Evolutionary conservation across 2,888 invertebrate species (phyloP).

Genomic region (Himalopsyche japonica): DNA sequence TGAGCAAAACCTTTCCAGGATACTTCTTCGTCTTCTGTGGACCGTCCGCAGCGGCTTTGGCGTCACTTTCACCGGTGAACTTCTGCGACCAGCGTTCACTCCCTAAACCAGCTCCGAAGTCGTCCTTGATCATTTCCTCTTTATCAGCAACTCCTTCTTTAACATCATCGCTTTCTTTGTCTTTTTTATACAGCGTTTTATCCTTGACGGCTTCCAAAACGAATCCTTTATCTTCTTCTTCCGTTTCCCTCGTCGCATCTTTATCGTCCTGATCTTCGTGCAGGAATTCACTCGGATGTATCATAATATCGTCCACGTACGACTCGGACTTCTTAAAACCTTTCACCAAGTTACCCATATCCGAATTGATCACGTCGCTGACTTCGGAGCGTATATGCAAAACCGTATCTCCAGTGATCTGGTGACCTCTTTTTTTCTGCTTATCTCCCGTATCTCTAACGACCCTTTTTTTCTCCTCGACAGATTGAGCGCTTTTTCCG

Average conservation of each 20-base stretch:
- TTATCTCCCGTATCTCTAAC: background rate
- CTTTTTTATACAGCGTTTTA: background rate
- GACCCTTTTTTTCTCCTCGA: background rate
- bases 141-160: background rate
- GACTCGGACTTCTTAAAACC: conserved; percentile 9
- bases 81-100: background rate
- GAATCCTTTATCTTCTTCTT: background rate
- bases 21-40: background rate
- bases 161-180: background rate
- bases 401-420: conserved; percentile 32
- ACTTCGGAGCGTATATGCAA: conserved; percentile 29
- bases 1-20: background rate
- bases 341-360: background rate
- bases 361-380: conserved; percentile 36
- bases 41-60: background rate
- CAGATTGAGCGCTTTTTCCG: background rate
- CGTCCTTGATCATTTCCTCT: background rate
- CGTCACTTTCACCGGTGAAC: background rate
- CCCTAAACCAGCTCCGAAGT: background rate
- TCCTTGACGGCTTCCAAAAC: background rate
- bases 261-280: background rate
- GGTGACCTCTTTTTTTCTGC: background rate
- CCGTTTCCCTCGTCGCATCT: background rate
- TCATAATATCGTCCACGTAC: conserved; percentile 30
- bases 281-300: conserved; percentile 33